Evolutionary conservation across 2,797 vertebrate genomes (phyloP), one percentile per base, ranked within the genome.

Genomic region (Nyctibius grandis): DNA sequence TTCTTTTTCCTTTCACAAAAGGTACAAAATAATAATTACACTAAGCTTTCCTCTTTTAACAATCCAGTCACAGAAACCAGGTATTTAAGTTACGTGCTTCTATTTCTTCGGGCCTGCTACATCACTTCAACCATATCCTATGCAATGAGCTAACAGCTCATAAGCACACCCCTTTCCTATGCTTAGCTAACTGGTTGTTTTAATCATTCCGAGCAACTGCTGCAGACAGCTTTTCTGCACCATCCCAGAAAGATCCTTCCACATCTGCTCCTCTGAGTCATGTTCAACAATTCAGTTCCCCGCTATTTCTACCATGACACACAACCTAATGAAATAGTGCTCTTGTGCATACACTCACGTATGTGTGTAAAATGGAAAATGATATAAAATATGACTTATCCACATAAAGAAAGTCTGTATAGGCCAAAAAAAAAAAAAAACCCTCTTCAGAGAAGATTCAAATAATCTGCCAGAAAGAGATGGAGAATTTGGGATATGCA

Each of bases 211-310:
- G 17, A 63, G 40, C 50, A 80, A 38, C 8, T 74, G 19, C 50
- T 69, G 56, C 75, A 67, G 18, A 44, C 40, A 86, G 14, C 20
- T 47, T 73, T 85, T 31, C 44, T 54, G 40, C 38, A 59, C 13
- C 60, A 67, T 20, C 15, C 22, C 73, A 63, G 23, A 60, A 70
- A 88, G n/a, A 42, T 51, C 26, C 5, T 54, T 48, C 31, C 12
- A 20, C 7, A 1, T 19, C 51, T 11, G 2, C 51, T 83, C 61
- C 40, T 21, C 15, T 0, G 0, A 38, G 16, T 38, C 20, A 15
- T 0, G 4, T 22, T 82, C 16, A 69, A 9, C 45, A 73, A 59
- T 21, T 38, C 33, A 11, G 16, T 17, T 83, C 36, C 50, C 25
- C 5, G 1, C n/a, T 29, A 28, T 23, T 51, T 51, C 61, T 36